Base-by-base conservation (phyloP, 2,888 invertebrate species). In the Tryphoninae sp. region DNA sequence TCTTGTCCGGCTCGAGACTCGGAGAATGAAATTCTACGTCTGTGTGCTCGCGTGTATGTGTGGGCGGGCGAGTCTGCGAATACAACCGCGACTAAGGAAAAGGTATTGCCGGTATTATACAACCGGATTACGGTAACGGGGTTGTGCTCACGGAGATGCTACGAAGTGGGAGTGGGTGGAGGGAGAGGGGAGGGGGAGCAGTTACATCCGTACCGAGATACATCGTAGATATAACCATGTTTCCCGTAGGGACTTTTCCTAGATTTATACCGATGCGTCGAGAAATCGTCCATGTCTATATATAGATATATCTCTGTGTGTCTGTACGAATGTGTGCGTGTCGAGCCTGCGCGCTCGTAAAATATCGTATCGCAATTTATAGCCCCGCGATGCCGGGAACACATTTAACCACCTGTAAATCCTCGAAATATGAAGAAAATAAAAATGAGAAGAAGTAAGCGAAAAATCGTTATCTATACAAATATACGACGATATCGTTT, bases 71-170 rank as follows among this genome's bases (percentile, higher is more conserved):
- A 11, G 53, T 3, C 62, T 53, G 23, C 59, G 42, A 51, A 22
- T 45, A 61, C 65, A 45, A 82, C 82, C 84, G 78, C 42, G 81
- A 78, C 80, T 88, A 88, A 89, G 88, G 86, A 88, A 86, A 89
- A 89, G 86, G 84, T 87, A 89, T 89, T 86, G 87, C 87, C 83
- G 77, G 88, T 88, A 89, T 89, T 87, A 87, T 86, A 88, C 88
- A 87, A 85, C 80, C 86, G 90, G 88, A 89, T 89, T 89, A 89
- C 87, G 84, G 86, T 86, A 87, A 87, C 85, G 84, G 82, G 87
- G 87, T 86, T 85, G 86, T 86, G 78, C 84, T 75, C 77, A 51
- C 26, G 59, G 45, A 59, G 62, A 22, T 71, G 51, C n/a, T 26
- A 23, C 16, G 26, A 67, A 22, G 26, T 33, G 4, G 33, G 22